These are phyloP conservation scores for Xiphophorus couchianus DNA, from an alignment of 2,113 vertebrate species.

Conservation along the genomic window DNA sequence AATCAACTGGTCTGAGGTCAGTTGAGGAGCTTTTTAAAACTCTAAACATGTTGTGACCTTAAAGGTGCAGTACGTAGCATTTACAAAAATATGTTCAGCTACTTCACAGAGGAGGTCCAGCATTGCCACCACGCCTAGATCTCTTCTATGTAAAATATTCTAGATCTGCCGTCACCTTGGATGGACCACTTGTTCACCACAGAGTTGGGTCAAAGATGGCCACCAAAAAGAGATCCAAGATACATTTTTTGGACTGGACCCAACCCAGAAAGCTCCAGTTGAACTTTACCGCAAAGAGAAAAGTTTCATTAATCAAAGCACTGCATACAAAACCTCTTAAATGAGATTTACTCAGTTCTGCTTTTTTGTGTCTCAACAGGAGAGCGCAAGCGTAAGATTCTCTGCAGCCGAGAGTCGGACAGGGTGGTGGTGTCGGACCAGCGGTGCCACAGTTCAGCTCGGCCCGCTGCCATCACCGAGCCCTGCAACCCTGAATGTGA, in stretches of 20 bases:
- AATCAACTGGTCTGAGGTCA: too few relatives aligned
- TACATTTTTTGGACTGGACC: not conserved
- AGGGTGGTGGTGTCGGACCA: constrained; percentile 94
- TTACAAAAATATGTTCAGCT: too few relatives aligned
- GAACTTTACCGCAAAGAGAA: not conserved
- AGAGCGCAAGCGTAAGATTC: constrained; percentile 88
- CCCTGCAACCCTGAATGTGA: constrained; percentile 92
- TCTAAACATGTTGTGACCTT: too few relatives aligned
- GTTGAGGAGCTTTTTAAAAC: too few relatives aligned
- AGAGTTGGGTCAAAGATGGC: too few relatives aligned
- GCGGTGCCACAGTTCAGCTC: constrained; percentile 86
- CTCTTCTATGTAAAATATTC: too few relatives aligned
- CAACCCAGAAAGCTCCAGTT: not conserved
- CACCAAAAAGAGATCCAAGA: too few relatives aligned
- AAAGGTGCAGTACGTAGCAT: too few relatives aligned
- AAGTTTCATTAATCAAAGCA: not conserved
- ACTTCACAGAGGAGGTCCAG: too few relatives aligned
- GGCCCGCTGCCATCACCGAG: constrained; percentile 85
- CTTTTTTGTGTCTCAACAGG: constrained; percentile 74
- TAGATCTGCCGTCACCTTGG: too few relatives aligned
- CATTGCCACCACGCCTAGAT: too few relatives aligned
- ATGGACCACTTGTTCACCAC: too few relatives aligned
- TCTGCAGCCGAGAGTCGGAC: constrained; percentile 92
- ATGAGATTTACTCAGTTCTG: not conserved
- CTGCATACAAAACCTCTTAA: not conserved